Evolutionary conservation across 2,797 vertebrate genomes (phyloP), one percentile per base, ranked within the genome.

Genomic region (Adelosebastes latens): DNA sequence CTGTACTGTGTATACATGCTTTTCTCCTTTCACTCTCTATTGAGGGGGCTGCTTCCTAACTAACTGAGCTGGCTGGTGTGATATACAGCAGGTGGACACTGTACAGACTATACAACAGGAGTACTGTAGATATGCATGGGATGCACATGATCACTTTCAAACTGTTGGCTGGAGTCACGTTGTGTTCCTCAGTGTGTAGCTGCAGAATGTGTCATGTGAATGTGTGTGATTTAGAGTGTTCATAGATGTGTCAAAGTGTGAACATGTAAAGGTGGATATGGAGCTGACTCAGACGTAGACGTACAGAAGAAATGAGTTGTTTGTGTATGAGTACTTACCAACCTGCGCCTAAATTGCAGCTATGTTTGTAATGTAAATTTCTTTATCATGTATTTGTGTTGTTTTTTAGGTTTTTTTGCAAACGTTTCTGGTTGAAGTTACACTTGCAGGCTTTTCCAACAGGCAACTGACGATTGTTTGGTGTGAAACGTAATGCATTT

Each of bases 251-350:
- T 46, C 9, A 84, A 91, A 82, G 88, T 90, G 80, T 78, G 66
- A 61, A 60, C 67, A 76, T 87, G 84, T 83, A 87, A 79, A 79
- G 69, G 22, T 84, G 78, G 62, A 74, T 86, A 85, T 70, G 68
- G 62, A 77, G 79, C 75, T 12, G 79, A 29, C 31, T 20, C 42
- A 27, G 66, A 68, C 24, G 60, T 68, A 39, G 13, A 22, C 16
- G 61, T 46, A 25, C 52, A 39, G 29, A 58, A 46, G 22, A 58
- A 53, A 64, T 2, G 25, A 56, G 60, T 22, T 72, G n/a, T 61
- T 25, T 27, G 16, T 65, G 59, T 16, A n/a, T 25, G 18, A 6
- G 31, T 32, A 32, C 32, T 32, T 20, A 3, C 1, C 34, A 25
- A 36, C 13, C n/a, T 46, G 49, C 24, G 13, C 13, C 27, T 69